These are phyloP conservation scores for Labeo catla DNA, from an alignment of 2,113 vertebrate genomes.

Conservation along the genomic window DNA sequence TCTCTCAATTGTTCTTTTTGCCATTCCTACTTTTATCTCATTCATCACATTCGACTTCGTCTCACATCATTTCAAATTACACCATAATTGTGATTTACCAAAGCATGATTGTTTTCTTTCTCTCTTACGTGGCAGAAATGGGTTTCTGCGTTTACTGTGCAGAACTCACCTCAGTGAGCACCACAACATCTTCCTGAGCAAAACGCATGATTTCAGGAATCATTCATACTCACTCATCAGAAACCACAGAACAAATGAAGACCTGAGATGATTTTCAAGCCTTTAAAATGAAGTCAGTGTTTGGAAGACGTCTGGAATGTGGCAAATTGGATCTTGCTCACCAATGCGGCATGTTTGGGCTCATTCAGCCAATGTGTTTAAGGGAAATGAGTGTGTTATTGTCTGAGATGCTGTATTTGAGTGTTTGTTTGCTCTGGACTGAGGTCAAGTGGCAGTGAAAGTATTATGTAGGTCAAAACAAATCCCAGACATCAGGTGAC, in stretches of 20 bases:
- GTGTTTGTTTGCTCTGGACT: slow-evolving; percentile 45
- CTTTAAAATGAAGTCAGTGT: background rate
- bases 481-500: slow-evolving; percentile 62
- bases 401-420: background rate
- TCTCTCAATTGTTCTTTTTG: too few relatives aligned
- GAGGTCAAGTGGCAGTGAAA: slow-evolving; percentile 46
- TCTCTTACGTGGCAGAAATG: background rate
- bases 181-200: background rate
- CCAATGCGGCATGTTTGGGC: background rate
- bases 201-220: background rate
- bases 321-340: background rate
- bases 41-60: too few relatives aligned
- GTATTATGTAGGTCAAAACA: slow-evolving; percentile 72
- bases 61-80: too few relatives aligned
- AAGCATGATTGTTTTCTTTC: background rate
- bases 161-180: background rate
- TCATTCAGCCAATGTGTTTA: background rate
- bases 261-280: background rate
- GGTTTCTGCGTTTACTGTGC: background rate
- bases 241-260: background rate
- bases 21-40: too few relatives aligned
- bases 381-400: background rate
- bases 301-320: background rate
- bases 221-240: background rate
- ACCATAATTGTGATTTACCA: background rate